These are phyloP conservation scores for Grapholita molesta DNA, from an alignment of 1,140 invertebrate genomes.

Conservation along the genomic window DNA sequence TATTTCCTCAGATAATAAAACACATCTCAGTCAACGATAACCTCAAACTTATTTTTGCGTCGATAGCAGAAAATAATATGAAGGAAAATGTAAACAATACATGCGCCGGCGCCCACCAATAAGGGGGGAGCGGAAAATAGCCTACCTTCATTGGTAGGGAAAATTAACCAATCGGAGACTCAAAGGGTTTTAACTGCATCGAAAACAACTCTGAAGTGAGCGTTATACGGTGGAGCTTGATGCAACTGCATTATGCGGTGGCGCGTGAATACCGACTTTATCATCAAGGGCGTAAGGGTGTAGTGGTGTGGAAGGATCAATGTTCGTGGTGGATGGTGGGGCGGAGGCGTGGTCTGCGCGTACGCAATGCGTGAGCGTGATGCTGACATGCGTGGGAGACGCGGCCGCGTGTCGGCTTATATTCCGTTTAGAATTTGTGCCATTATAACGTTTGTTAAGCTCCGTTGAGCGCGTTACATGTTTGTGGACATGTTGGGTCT, in stretches of 20 bases:
- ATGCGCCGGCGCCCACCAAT: constrained; percentile 9
- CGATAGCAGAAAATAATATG: neutral
- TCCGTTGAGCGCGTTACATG: neutral
- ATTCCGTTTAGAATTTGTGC: neutral
- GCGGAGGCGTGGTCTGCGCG: constrained; percentile 48
- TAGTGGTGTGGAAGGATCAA: constrained; percentile 55
- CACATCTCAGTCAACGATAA: constrained; percentile 2
- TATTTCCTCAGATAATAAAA: constrained; percentile 8
- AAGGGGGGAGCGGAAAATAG: neutral
- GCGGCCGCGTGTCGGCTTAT: constrained; percentile 20
- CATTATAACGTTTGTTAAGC: neutral
- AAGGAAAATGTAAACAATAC: neutral
- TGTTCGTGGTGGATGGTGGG: constrained; percentile 33
- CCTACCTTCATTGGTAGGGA: neutral
- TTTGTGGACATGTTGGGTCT: neutral
- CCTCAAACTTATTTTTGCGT: neutral
- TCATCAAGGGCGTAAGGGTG: neutral
- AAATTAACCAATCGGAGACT: neutral
- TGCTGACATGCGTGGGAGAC: constrained; percentile 46
- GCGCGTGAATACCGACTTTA: neutral
- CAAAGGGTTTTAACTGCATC: neutral
- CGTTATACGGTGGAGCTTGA: neutral
- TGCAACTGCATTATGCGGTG: neutral
- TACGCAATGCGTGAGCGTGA: constrained; percentile 58
- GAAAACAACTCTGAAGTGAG: neutral